Conservation (phyloP, 1,140 invertebrate species). For the Sminthurinus signatus region DNA sequence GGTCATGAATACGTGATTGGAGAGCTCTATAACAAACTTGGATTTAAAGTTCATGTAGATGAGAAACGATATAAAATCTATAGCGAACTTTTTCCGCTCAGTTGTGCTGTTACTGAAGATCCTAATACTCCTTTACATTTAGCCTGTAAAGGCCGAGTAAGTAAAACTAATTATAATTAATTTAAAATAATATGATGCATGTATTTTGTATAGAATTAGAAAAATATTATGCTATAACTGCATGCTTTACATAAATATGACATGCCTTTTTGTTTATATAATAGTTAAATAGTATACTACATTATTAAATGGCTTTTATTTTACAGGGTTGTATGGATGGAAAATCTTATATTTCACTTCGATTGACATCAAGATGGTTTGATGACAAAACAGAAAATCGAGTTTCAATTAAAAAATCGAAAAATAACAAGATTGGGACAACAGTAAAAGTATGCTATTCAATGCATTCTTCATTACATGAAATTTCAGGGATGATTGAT, state of each 20-base stretch:
- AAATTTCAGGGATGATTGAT: constrained; percentile 51
- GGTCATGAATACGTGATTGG: constrained; percentile 43
- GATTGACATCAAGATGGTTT: constrained; percentile 26
- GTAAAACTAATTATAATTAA: background rate
- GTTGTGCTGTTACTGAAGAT: constrained; percentile 8
- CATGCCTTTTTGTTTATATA: background rate
- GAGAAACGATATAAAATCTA: constrained; percentile 25
- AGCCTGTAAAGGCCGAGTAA: constrained; percentile 28
- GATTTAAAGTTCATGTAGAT: constrained; percentile 41
- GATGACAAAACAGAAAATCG: background rate
- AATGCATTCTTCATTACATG: constrained; percentile 56
- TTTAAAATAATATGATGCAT: no score
- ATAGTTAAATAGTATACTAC: no score
- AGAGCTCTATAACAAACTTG: constrained; percentile 39
- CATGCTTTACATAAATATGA: background rate
- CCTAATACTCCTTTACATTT: constrained; percentile 27
- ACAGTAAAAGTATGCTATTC: constrained; percentile 62
- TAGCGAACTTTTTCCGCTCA: constrained; percentile 9
- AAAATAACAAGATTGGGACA: background rate
- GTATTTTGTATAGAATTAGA: no score
- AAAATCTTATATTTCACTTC: background rate
- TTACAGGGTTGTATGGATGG: background rate
- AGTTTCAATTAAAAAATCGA: background rate
- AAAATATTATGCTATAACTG: no score
- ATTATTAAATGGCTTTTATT: no score